Percentiles rank a stretch among this genome's conserved stretches.
These are phyloP conservation scores for Zophobas atratus DNA, from an alignment of 1,140 invertebrate genomes.

Conservation along the genomic window DNA sequence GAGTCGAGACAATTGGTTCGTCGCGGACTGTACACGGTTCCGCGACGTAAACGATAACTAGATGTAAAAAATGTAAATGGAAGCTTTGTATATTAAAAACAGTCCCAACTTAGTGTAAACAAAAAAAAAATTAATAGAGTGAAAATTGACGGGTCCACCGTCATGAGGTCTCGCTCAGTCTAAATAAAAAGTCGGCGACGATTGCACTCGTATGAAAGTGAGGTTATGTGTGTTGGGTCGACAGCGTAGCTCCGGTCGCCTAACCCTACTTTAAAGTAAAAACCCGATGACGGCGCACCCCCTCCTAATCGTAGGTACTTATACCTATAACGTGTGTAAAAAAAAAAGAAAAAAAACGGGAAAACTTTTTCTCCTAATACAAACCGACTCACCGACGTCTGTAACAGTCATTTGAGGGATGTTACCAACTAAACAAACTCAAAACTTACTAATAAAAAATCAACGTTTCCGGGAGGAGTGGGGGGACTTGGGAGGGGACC, in stretches of 20 bases:
- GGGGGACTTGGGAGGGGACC: neutral
- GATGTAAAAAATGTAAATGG: slow-evolving; percentile 12
- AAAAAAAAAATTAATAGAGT: slow-evolving; percentile 11
- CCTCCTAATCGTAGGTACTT: neutral
- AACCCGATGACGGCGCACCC: no score
- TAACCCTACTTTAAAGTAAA: no score
- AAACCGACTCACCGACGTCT: slow-evolving; percentile 24
- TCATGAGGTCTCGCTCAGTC: neutral
- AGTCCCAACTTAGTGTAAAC: slow-evolving; percentile 5
- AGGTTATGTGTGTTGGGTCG: neutral
- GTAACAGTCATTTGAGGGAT: slow-evolving; percentile 21
- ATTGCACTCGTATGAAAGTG: slow-evolving; percentile 9
- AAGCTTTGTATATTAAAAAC: slow-evolving; percentile 25
- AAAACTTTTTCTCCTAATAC: neutral
- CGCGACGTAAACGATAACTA: neutral
- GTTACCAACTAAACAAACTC: slow-evolving; percentile 7
- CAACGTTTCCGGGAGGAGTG: slow-evolving; percentile 11
- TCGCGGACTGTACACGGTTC: neutral
- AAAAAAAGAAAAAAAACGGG: neutral
- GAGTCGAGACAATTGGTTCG: neutral
- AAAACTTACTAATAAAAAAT: slow-evolving; percentile 7
- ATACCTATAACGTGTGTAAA: slow-evolving; percentile 15
- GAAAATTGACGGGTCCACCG: neutral
- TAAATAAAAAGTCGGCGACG: slow-evolving; percentile 27
- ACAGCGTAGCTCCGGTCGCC: no score